Base-by-base conservation (phyloP, 2,888 invertebrate genomes). In the Taenaris catops region DNA sequence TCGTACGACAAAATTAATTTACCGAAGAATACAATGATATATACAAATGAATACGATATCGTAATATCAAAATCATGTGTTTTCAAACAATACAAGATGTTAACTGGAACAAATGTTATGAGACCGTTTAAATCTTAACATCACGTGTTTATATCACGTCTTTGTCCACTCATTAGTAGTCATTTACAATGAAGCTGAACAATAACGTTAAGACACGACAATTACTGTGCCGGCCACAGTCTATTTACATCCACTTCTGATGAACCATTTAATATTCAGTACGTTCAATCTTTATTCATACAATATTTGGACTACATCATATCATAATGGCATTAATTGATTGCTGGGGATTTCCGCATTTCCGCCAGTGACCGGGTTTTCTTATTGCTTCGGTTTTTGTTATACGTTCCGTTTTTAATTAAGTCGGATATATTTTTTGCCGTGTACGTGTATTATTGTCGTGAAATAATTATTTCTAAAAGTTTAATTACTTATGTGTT, bases 311-410 rank as follows among this genome's bases (percentile, higher is more conserved):
- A 25, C 39, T 33, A 17, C 25, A 26, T 28, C 9, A 7, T 16
- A 10, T 23, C 25, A 27, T 26, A 39, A 39, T 41, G 20, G 36
- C 35, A 38, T 35, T 33, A 31, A 34, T 32, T 25, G 35, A 21
- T 35, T 23, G 42, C 24, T n/a, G 45, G 66, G 67, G 61, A 62
- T 67, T 67, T 64, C 61, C 67, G 56, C 19, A 55, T 56, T 68
- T 68, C 65, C 65, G 59, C 40, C 50, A 53, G 27, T 38, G 47
- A 38, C 36, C 53, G 59, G 63, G 52, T 59, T 64, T 67, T 62
- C 56, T 53, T 48, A 28, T 27, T n/a, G n/a, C 46, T 37, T 33
- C 26, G 46, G 42, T 16, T 25, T 38, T 59, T 60, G 60, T n/a
- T 56, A 34, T 25, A 23, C 44, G 44, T 51, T 51, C 48, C 53